A percentile compares a stretch with the other conserved stretches of the same genome.
Conservation (phyloP, 1,140 invertebrate genomes). For the Limonius californicus region DNA sequence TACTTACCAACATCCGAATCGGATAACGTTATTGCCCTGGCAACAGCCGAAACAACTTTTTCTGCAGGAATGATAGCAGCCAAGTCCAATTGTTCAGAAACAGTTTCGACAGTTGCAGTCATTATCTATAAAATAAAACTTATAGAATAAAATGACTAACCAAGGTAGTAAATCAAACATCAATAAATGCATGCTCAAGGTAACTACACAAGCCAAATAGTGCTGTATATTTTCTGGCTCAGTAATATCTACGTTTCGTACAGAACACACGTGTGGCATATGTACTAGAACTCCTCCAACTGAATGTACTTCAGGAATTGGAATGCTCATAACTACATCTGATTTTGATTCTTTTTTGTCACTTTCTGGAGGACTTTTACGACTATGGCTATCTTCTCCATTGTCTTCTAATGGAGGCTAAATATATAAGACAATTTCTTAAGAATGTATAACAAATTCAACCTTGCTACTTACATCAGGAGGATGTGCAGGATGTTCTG, state of each 20-base stretch:
- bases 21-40: conserved; percentile 82
- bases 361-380: conserved; percentile 62
- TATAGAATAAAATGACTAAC: neutral
- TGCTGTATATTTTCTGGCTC: conserved; percentile 28
- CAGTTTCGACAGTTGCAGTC: conserved; percentile 90
- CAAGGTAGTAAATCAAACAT: neutral
- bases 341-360: conserved; percentile 63
- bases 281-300: conserved; percentile 81
- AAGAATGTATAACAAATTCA: neutral
- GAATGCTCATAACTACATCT: conserved; percentile 62
- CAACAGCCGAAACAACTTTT: conserved; percentile 72
- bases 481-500: conserved; percentile 65
- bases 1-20: conserved; percentile 78
- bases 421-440: conserved; percentile 18
- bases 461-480: conserved; percentile 63
- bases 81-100: conserved; percentile 82
- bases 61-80: conserved; percentile 79
- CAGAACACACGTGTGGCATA: conserved; percentile 81
- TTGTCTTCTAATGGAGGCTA: conserved; percentile 59
- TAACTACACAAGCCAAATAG: conserved; percentile 10
- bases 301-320: conserved; percentile 64
- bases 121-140: conserved; percentile 65
- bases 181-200: neutral
- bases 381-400: conserved; percentile 55
- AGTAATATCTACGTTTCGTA: conserved; percentile 46